Conservation (phyloP, 2,888 invertebrate genomes). For the Lasioglossum figueresi region DNA sequence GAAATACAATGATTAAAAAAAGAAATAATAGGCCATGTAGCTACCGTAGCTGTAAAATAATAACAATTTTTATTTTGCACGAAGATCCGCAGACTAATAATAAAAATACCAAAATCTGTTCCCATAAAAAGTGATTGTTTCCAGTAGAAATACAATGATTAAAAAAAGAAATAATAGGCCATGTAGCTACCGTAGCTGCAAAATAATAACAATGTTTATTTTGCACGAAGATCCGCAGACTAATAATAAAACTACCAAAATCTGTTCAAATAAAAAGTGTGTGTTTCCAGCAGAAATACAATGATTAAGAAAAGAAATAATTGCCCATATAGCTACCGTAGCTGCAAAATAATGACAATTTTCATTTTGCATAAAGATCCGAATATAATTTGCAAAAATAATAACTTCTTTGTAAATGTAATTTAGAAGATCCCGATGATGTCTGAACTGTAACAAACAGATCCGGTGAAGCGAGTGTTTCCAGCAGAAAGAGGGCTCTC, state of each 20-base stretch:
- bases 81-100: background rate
- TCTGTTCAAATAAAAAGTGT: background rate
- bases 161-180: too few species aligned
- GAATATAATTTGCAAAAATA: background rate
- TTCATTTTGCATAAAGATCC: background rate
- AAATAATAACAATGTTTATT: too few species aligned
- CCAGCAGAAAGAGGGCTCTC: background rate
- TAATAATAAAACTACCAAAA: background rate
- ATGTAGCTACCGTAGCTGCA: too few species aligned
- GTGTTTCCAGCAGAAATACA: too few species aligned
- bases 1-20: too few species aligned
- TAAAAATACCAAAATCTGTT: background rate
- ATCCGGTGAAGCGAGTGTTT: background rate
- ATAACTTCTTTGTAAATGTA: background rate
- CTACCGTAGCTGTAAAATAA: too few species aligned
- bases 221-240: background rate
- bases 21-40: too few species aligned
- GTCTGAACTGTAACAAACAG: background rate
- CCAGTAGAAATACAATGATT: too few species aligned
- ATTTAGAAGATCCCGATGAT: background rate
- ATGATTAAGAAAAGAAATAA: too few species aligned
- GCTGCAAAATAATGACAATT: too few species aligned
- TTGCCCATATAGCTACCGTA: too few species aligned
- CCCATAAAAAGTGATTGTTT: background rate
- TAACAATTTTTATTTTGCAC: background rate